Base-by-base conservation (phyloP, 2,888 invertebrate species). In the Hartigia nigra region DNA sequence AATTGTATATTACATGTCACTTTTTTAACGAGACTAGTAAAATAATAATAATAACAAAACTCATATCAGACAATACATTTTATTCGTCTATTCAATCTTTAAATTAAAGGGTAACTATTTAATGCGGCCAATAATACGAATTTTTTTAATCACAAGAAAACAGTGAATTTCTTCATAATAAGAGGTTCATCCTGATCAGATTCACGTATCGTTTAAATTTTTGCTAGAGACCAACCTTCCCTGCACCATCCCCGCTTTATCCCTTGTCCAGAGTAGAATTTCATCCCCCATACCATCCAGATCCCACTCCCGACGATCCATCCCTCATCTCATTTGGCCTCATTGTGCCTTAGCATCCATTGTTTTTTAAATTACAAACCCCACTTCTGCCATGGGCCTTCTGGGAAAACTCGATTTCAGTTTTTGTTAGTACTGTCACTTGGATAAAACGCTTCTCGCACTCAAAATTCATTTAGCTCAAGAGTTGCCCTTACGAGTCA, bases 331-430 rank as follows among this genome's bases (percentile, higher is more conserved):
- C 91, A 91, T 91, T 91, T 91, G 87, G 90, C 90, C 90, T 91
- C 90, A 90, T 91, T 91, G 90, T 91, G 86, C 89, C 88, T 87
- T 86, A 87, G 86, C 88, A 83, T 87, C 90, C 89, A 90, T 91
- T 91, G 91, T 91, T 91, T 91, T 91, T 91, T 89, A 90, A 91
- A 91, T 91, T 90, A 91, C 90, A 88, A 88, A 88, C 87, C 88
- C 89, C 88, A 89, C 89, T 90, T 89, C 88, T 88, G 86, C 86
- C 85, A 84, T 74, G 70, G 74, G 77, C 69, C 74, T 74, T 70
- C 77, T 77, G 36, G 87, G 83, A 83, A 85, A 90, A 89, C 87
- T 90, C 90, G 87, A 91, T 90, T 89, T 88, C 88, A 89, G 86
- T 90, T 90, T 87, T 89, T 86, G 87, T 87, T 83, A 86, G 86